Evolutionary conservation across 2,113 vertebrate species (phyloP).

Genomic region (Sceloporus tristichus): DNA sequence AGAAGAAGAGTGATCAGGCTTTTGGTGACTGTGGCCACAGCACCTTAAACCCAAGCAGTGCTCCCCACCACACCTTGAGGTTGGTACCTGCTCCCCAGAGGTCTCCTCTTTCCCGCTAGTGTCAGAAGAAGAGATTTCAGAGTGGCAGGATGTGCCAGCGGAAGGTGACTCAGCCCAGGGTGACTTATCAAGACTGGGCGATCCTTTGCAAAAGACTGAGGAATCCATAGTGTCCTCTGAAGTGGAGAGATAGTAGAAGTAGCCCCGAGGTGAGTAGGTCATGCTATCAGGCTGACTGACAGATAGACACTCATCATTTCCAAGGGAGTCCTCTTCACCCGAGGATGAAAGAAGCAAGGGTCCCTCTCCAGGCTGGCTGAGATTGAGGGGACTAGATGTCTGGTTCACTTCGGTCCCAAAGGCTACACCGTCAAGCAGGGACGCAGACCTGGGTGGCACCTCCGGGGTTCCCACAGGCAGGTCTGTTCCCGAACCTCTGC

Average conservation of each 20-base stretch:
- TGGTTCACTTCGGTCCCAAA: background rate
- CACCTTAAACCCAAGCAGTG: background rate
- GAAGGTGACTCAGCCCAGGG: too few species aligned
- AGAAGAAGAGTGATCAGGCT: background rate
- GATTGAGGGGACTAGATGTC: background rate
- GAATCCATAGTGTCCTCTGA: background rate
- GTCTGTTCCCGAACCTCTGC: rapidly evolving
- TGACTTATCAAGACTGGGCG: background rate
- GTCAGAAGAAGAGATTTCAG: background rate
- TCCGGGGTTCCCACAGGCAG: background rate
- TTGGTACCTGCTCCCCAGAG: background rate
- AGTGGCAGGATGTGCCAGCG: background rate
- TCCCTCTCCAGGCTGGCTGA: background rate
- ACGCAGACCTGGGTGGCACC: background rate
- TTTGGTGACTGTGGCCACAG: background rate
- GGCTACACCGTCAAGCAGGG: rapidly evolving
- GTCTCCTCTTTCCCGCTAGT: background rate
- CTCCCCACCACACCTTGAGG: background rate
- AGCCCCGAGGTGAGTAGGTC: constrained; percentile 36
- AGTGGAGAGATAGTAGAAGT: constrained; percentile 30
- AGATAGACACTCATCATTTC: background rate
- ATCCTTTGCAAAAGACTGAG: constrained; percentile 2
- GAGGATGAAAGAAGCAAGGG: background rate
- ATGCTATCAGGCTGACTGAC: constrained; percentile 30
- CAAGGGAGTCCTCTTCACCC: background rate